phyloP scores from a whole-genome alignment of 2,113 vertebrate species.

The Pardalotus punctatus region DNA sequence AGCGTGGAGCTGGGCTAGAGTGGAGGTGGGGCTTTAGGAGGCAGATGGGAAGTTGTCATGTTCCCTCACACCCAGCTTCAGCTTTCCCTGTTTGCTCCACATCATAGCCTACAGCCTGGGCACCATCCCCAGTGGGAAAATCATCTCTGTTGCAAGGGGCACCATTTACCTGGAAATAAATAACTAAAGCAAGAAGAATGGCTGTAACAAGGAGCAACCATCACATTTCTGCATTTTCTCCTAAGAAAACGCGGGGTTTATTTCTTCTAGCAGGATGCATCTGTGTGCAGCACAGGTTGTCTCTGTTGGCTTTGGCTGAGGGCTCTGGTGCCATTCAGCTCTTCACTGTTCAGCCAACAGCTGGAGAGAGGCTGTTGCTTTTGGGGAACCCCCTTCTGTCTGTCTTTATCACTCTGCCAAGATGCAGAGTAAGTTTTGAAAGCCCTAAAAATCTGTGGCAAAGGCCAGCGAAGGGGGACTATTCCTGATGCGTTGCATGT shows the following conservation, averaged over 20 bases:
- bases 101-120: background rate
- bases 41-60: background rate
- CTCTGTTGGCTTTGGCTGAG: background rate
- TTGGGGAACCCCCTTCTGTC: background rate
- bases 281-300: background rate
- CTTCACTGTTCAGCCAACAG: background rate
- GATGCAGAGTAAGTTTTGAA: background rate
- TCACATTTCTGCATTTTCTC: background rate
- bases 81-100: background rate
- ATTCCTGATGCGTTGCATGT: background rate
- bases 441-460: background rate
- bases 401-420: background rate
- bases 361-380: background rate
- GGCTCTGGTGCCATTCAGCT: background rate
- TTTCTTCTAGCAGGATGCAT: background rate
- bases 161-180: background rate
- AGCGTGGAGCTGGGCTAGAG: background rate
- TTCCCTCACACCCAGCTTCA: background rate
- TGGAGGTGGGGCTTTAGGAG: background rate
- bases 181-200: background rate
- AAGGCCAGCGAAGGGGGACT: background rate
- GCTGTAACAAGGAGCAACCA: background rate
- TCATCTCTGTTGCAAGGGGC: background rate
- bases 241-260: background rate
- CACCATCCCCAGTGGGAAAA: background rate